phyloP scores from a whole-genome alignment of 2,888 invertebrate species.

The Tortricodes alternella region DNA sequence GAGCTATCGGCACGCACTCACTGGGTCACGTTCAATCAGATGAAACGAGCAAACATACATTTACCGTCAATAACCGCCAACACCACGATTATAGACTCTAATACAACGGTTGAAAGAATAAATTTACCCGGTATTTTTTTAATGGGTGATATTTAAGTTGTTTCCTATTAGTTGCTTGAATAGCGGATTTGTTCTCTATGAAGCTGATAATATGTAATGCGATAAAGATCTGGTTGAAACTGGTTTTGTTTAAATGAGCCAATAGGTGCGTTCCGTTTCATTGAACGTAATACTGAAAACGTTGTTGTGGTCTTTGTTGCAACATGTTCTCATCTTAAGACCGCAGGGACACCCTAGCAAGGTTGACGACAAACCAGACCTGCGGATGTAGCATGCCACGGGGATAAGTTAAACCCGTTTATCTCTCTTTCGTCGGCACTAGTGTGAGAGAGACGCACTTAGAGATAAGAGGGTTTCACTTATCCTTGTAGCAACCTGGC shows the following conservation, averaged over 20 bases:
- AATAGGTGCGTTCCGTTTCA: background rate
- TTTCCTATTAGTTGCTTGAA: background rate
- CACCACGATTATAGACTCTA: background rate
- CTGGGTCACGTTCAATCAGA: conserved; percentile 8
- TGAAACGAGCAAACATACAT: conserved; percentile 1
- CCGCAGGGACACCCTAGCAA: too few relatives aligned
- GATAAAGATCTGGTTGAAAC: conserved; percentile 14
- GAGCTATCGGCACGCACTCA: background rate
- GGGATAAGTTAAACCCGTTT: too few relatives aligned
- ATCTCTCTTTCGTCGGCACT: too few relatives aligned
- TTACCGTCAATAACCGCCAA: background rate
- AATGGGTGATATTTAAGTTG: background rate
- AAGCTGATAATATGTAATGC: conserved; percentile 4
- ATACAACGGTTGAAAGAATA: background rate
- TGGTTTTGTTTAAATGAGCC: background rate
- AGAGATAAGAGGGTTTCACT: too few relatives aligned
- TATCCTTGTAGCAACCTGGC: too few relatives aligned
- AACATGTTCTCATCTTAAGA: background rate
- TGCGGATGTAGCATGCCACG: too few relatives aligned
- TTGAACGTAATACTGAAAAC: background rate
- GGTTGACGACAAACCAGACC: too few relatives aligned
- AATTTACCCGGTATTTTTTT: background rate
- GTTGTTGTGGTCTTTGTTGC: background rate
- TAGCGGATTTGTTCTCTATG: conserved; percentile 5
- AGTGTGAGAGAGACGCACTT: too few relatives aligned